A percentile compares a stretch with the other conserved stretches of the same genome.
Evolutionary conservation across 1,140 invertebrate genomes (phyloP).

Genomic region (Kradibia gibbosae): DNA sequence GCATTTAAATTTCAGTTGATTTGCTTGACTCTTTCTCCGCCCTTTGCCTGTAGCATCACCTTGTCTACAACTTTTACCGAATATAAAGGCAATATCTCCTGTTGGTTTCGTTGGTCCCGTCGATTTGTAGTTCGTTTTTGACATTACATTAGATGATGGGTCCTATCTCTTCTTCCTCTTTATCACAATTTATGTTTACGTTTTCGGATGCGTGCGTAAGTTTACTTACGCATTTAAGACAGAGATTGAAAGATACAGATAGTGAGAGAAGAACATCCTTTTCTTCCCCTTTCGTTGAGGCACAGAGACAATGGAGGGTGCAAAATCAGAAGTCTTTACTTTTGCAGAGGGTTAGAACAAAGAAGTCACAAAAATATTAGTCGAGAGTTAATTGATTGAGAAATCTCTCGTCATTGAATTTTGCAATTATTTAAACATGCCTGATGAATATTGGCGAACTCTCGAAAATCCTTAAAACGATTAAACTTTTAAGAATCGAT

Average conservation of each 20-base stretch:
- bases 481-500: no score
- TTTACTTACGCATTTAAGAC: no score
- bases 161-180: neutral
- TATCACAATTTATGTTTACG: neutral
- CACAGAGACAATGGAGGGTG: neutral
- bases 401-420: neutral
- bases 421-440: neutral
- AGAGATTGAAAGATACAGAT: no score
- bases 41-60: conserved; percentile 10
- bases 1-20: conserved; percentile 49
- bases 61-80: neutral
- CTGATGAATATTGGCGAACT: neutral
- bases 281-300: neutral
- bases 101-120: neutral
- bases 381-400: conserved; percentile 27
- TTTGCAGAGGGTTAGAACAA: neutral
- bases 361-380: conserved; percentile 23
- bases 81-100: conserved; percentile 29
- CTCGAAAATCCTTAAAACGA: neutral
- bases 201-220: no score
- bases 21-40: conserved; percentile 22
- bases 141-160: no score
- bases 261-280: no score
- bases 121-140: conserved; percentile 12
- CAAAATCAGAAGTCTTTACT: neutral